These are phyloP conservation scores for Danio aesculapii DNA, from an alignment of 2,797 vertebrate species.

Conservation along the genomic window DNA sequence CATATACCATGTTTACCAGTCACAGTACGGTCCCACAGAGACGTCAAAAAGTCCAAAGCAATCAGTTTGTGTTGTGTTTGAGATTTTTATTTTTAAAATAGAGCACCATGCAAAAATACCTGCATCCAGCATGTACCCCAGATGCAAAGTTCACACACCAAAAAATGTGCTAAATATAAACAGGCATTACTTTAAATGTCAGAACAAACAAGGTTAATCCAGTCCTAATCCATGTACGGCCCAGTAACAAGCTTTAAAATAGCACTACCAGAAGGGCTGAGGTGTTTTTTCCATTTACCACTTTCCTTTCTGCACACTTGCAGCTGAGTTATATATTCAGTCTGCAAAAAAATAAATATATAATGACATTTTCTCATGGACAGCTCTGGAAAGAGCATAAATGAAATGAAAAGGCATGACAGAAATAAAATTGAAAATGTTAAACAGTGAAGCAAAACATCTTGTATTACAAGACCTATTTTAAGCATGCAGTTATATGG, in stretches of 20 bases:
- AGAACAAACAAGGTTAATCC: slow-evolving; percentile 50
- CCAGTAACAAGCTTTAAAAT: slow-evolving; percentile 47
- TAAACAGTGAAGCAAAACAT: background rate
- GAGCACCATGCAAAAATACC: background rate
- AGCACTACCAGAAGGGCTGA: background rate
- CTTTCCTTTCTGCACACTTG: background rate
- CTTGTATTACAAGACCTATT: background rate
- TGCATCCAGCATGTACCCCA: slow-evolving; percentile 5
- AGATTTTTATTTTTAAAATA: background rate
- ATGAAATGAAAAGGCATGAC: background rate
- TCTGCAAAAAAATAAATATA: background rate
- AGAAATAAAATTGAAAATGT: background rate
- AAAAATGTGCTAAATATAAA: slow-evolving; percentile 29
- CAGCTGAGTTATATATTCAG: background rate
- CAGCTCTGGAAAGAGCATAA: background rate
- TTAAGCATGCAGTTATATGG: background rate
- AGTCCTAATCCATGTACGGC: slow-evolving; percentile 27
- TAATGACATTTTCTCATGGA: background rate
- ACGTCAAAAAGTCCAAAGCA: background rate
- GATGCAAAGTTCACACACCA: background rate
- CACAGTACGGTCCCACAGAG: background rate
- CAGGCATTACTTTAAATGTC: slow-evolving; percentile 35
- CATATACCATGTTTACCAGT: slow-evolving; percentile 32
- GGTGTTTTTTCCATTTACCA: background rate
- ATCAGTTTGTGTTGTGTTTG: background rate